phyloP scores from a whole-genome alignment of 2,888 invertebrate species.

The Leptopterna dolabrata region DNA sequence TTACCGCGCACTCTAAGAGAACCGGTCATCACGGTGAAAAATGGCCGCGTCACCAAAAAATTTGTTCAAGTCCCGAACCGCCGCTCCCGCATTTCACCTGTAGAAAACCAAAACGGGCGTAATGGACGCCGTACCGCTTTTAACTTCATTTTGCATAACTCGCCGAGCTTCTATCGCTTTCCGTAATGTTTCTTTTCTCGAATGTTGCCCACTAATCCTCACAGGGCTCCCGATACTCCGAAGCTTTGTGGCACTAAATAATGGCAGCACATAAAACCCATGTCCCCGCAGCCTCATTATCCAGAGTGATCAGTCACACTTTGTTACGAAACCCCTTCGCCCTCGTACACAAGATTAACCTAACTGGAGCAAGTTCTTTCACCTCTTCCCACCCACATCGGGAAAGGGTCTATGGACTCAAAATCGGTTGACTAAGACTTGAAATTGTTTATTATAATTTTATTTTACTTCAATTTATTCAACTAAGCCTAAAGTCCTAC shows the following conservation, averaged over 20 bases:
- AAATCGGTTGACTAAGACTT: neutral
- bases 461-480: no score
- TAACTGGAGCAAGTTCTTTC: constrained; percentile 29
- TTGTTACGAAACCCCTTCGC: constrained; percentile 17
- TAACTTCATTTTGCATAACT: neutral
- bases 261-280: constrained; percentile 28
- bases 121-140: neutral
- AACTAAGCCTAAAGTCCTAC: no score
- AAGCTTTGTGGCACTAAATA: constrained; percentile 4
- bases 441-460: neutral
- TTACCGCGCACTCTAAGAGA: no score
- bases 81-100: neutral
- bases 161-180: neutral
- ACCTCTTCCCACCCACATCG: constrained; percentile 18
- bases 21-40: no score
- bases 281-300: constrained; percentile 28
- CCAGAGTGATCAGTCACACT: constrained; percentile 39
- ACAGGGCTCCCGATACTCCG: neutral
- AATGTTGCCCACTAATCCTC: neutral
- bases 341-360: neutral
- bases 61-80: no score
- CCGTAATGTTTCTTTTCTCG: constrained; percentile 1
- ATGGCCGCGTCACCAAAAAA: no score
- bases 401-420: neutral
- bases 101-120: neutral